Conservation (phyloP, 2,113 vertebrate species). For the Casuarius casuarius region DNA sequence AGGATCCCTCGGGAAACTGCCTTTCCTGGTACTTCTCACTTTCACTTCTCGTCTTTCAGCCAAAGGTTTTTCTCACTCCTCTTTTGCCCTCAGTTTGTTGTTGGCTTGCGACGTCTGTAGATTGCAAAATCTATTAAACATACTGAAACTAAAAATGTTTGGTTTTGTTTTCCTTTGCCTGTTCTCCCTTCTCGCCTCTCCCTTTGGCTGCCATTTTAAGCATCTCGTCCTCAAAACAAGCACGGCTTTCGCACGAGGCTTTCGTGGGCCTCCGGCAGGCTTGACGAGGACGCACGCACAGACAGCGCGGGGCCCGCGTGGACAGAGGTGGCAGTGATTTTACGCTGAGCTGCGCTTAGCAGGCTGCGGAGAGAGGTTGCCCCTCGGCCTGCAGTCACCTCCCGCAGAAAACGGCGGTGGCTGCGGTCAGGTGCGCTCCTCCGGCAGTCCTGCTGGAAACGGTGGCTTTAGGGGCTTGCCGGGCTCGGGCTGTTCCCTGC, state of each 20-base stretch:
- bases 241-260: background rate
- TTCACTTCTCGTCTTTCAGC: background rate
- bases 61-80: background rate
- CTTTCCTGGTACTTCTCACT: background rate
- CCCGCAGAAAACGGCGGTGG: background rate
- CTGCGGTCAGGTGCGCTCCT: background rate
- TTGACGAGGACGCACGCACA: accelerated
- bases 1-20: background rate
- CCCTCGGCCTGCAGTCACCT: background rate
- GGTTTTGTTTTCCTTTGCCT: background rate
- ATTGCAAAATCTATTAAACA: constrained; percentile 17
- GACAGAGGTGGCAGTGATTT: background rate
- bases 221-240: background rate
- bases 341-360: background rate
- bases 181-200: background rate
- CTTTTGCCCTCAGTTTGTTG: background rate
- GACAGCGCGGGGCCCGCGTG: accelerated
- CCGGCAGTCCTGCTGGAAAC: background rate
- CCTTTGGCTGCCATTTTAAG: background rate
- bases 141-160: background rate
- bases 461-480: background rate
- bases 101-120: background rate
- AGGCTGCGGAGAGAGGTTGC: background rate
- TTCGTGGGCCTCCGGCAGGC: background rate
- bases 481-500: background rate